Evolutionary conservation across 1,140 invertebrate species (phyloP).

Genomic region (Bombus fervidus): DNA sequence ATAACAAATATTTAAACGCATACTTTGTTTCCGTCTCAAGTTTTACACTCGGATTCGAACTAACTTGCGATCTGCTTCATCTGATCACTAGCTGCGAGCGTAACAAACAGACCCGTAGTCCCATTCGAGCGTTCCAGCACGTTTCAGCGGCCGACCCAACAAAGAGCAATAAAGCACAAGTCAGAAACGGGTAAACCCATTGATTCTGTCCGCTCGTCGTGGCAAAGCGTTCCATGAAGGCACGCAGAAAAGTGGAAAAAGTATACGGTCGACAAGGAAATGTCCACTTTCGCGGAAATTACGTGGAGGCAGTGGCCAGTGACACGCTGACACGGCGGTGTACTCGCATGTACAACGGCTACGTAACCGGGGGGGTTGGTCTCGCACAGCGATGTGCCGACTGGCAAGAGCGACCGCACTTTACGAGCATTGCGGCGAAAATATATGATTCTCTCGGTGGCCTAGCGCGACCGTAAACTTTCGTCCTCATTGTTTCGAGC

Average conservation of each 20-base stretch:
- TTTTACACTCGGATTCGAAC: not conserved
- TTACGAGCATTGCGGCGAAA: slow-evolving; percentile 76
- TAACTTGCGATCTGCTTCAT: not conserved
- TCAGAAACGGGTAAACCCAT: not conserved
- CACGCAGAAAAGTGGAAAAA: not conserved
- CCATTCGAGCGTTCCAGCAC: not conserved
- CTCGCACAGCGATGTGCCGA: slow-evolving; percentile 55
- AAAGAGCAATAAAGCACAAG: not conserved
- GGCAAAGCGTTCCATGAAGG: not conserved
- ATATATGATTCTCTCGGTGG: slow-evolving; percentile 74
- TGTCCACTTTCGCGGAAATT: slow-evolving; percentile 27
- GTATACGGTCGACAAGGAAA: not conserved
- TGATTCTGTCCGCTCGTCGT: not conserved
- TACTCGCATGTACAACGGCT: slow-evolving; percentile 32
- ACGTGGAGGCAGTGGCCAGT: slow-evolving; percentile 19
- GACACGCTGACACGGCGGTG: slow-evolving; percentile 56
- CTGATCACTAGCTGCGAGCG: not conserved
- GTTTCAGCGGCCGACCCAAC: not conserved
- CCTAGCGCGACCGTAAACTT: slow-evolving; percentile 76
- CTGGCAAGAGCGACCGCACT: slow-evolving; percentile 70
- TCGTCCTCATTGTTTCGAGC: slow-evolving; percentile 78
- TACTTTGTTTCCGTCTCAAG: no score
- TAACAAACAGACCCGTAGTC: no score
- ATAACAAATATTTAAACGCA: no score
- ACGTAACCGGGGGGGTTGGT: slow-evolving; percentile 17